phyloP scores from a whole-genome alignment of 2,888 invertebrate genomes.

The Tinea trinotella region DNA sequence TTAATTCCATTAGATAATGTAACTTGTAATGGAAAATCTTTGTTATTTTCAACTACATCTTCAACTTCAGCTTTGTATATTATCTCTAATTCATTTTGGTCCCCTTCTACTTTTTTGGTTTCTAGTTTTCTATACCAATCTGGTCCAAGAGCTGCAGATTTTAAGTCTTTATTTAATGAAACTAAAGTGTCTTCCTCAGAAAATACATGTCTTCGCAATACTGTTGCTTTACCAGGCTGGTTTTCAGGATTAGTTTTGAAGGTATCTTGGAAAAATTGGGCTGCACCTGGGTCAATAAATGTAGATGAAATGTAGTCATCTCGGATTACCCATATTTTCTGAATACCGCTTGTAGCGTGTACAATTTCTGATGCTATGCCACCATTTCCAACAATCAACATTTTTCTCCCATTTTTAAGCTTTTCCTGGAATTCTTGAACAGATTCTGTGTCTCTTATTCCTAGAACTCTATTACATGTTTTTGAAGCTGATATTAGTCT shows the following conservation, averaged over 20 bases:
- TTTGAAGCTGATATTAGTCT: conserved; percentile 77
- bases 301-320: conserved; percentile 94
- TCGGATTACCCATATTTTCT: conserved; percentile 94
- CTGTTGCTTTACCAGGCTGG: conserved; percentile 32
- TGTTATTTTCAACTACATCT: conserved; percentile 44
- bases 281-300: conserved; percentile 96
- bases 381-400: conserved; percentile 95
- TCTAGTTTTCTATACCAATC: conserved; percentile 90
- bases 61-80: conserved; percentile 74
- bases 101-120: conserved; percentile 65
- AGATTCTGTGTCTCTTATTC: conserved; percentile 96
- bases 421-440: conserved; percentile 83
- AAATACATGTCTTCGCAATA: conserved; percentile 78
- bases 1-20: conserved; percentile 80
- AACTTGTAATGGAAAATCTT: conserved; percentile 79
- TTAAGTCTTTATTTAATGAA: conserved; percentile 54
- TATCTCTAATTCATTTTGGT: conserved; percentile 68
- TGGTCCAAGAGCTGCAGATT: conserved; percentile 95
- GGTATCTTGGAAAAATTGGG: conserved; percentile 86
- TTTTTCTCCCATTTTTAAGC: conserved; percentile 77
- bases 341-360: conserved; percentile 86
- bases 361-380: conserved; percentile 98
- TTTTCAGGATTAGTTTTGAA: conserved; percentile 36
- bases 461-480: conserved; percentile 78
- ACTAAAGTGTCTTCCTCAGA: conserved; percentile 65